These are phyloP conservation scores for Campoplex capitator DNA, from an alignment of 2,888 invertebrate species.

Conservation along the genomic window DNA sequence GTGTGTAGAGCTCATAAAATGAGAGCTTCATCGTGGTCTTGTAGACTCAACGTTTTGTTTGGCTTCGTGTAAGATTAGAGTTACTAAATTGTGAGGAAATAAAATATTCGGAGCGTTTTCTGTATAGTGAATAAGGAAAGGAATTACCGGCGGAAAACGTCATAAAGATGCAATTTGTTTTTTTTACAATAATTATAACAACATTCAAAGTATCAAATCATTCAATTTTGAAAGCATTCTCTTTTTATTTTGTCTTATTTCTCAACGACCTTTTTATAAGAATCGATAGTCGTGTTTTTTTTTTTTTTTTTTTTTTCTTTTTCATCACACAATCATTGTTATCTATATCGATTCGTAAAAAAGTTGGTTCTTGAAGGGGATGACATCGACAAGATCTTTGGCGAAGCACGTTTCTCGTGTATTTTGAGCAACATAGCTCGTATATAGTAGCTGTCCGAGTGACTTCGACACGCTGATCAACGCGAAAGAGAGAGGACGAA, in stretches of 20 bases:
- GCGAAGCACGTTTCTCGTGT: conserved; percentile 21
- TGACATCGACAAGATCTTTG: conserved; percentile 40
- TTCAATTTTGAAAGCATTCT: too few relatives aligned
- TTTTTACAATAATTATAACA: background rate
- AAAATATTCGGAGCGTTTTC: background rate
- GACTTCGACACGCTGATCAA: conserved; percentile 51
- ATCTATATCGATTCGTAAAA: conserved; percentile 18
- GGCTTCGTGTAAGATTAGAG: conserved; percentile 41
- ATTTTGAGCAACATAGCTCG: conserved; percentile 21
- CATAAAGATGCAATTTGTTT: background rate
- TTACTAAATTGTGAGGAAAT: conserved; percentile 43
- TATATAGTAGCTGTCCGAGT: conserved; percentile 32
- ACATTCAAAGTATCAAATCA: background rate
- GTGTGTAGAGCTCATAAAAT: conserved; percentile 58
- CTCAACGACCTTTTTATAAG: background rate
- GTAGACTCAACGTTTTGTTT: conserved; percentile 8
- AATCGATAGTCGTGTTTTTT: background rate
- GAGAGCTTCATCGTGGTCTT: conserved; percentile 38
- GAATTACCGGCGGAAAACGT: background rate
- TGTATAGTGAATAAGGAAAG: background rate
- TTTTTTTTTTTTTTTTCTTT: background rate
- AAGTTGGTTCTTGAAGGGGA: conserved; percentile 17
- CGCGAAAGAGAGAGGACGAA: conserved; percentile 15
- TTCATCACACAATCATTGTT: conserved; percentile 15
- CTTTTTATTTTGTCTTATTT: background rate